Conservation (phyloP, 2,113 vertebrate genomes). For the Heterocephalus glaber region DNA sequence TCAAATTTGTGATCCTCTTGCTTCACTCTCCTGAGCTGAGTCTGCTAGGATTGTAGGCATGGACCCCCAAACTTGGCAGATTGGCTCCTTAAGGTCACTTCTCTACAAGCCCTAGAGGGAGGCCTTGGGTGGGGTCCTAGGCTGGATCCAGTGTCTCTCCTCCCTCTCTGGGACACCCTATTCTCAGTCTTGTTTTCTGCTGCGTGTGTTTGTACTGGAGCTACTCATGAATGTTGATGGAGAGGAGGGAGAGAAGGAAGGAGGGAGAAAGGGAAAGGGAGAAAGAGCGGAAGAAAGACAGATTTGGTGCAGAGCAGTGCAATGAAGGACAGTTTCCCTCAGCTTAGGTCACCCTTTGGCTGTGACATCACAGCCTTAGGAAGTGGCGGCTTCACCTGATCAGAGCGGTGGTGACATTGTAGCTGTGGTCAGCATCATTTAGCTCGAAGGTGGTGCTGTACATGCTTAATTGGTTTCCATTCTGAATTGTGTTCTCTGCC, state of each 20-base stretch:
- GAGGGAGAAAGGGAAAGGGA: background rate
- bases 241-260: background rate
- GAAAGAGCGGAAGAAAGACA: too few species aligned
- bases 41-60: too few species aligned
- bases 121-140: background rate
- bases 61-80: too few species aligned
- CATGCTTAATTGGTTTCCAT: conserved; percentile 84
- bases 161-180: background rate
- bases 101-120: background rate
- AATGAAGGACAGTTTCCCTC: background rate
- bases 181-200: too few species aligned
- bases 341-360: accelerated
- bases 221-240: background rate
- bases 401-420: conserved; percentile 84
- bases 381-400: conserved; percentile 75
- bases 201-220: too few species aligned
- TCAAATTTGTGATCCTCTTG: too few species aligned
- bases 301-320: too few species aligned
- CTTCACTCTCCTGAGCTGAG: too few species aligned
- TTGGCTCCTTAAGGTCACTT: background rate
- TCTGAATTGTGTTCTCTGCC: conserved; percentile 87
- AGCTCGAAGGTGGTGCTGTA: conserved; percentile 82
- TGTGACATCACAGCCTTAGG: background rate
- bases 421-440: conserved; percentile 81
- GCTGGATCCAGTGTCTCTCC: background rate